Conservation (phyloP, 2,113 vertebrate species). For the Dinomys branickii region DNA sequence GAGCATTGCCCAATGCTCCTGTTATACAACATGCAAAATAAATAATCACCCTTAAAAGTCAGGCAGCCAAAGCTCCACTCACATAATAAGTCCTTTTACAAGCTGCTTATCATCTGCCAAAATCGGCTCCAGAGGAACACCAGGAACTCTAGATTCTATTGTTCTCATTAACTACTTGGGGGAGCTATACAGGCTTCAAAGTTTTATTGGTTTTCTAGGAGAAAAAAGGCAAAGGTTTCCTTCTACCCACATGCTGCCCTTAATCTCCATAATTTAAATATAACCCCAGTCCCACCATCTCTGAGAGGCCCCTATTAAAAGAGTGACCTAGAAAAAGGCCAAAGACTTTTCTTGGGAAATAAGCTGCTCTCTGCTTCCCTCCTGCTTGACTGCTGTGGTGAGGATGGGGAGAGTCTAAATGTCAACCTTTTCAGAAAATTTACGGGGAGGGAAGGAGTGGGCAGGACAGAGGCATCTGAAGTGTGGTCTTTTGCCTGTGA, state of each 20-base stretch:
- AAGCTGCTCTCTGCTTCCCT: neutral
- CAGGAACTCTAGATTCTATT: slow-evolving; percentile 75
- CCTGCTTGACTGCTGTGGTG: neutral
- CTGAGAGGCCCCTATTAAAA: slow-evolving; percentile 23
- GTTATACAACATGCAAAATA: slow-evolving; percentile 80
- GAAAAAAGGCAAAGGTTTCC: slow-evolving; percentile 54
- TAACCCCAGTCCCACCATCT: neutral
- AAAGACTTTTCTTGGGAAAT: neutral
- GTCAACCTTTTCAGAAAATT: slow-evolving; percentile 38
- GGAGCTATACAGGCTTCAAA: slow-evolving; percentile 26
- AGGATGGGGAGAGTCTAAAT: slow-evolving; percentile 44
- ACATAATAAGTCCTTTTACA: slow-evolving; percentile 80
- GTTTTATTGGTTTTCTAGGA: slow-evolving; percentile 61
- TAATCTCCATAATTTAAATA: slow-evolving; percentile 54
- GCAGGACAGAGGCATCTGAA: neutral
- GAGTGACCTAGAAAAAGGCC: neutral
- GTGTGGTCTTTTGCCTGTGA: neutral
- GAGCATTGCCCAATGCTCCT: slow-evolving; percentile 64
- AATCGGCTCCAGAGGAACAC: slow-evolving; percentile 74
- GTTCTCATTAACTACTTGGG: slow-evolving; percentile 71
- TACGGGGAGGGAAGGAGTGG: neutral
- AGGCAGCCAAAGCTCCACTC: slow-evolving; percentile 74
- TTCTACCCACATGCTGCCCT: slow-evolving; percentile 1
- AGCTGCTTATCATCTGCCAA: slow-evolving; percentile 77
- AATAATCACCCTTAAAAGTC: slow-evolving; percentile 78